Evolutionary conservation across 2,888 invertebrate species (phyloP).

Genomic region (Drosophila phalerata): DNA sequence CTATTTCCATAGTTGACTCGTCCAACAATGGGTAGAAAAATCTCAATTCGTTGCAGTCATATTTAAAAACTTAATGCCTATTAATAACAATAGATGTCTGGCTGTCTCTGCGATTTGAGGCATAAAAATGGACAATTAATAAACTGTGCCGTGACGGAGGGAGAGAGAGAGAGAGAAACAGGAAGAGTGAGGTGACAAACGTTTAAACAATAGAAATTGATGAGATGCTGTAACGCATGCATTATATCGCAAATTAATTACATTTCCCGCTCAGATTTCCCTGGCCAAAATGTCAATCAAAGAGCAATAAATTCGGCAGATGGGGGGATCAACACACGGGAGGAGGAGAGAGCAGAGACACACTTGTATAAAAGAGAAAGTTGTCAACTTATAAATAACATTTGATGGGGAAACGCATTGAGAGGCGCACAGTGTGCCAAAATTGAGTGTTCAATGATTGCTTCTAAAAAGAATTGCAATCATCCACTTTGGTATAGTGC

Average conservation of each 20-base stretch:
- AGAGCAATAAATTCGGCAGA: constrained; percentile 70
- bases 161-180: neutral
- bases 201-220: constrained; percentile 79
- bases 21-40: constrained; percentile 1
- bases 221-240: constrained; percentile 77
- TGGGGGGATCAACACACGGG: constrained; percentile 6
- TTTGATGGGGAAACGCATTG: constrained; percentile 1
- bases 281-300: constrained; percentile 74
- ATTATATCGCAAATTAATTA: constrained; percentile 80
- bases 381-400: constrained; percentile 44
- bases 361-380: constrained; percentile 31
- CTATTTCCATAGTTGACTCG: constrained; percentile 17
- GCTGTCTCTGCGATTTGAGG: constrained; percentile 36
- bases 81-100: constrained; percentile 72
- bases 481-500: constrained; percentile 29
- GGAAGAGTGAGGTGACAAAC: constrained; percentile 70
- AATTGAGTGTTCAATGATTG: constrained; percentile 29
- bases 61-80: constrained; percentile 62
- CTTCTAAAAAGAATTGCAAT: constrained; percentile 32
- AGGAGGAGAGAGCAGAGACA: constrained; percentile 16
- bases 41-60: constrained; percentile 59
- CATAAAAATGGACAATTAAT: constrained; percentile 75
- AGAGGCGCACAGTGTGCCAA: constrained; percentile 19
- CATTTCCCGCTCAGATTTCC: constrained; percentile 51
- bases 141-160: constrained; percentile 55